Evolutionary conservation across 1,140 invertebrate species (phyloP), one percentile per base, ranked within the genome.

Genomic region (Caerostris extrusa): DNA sequence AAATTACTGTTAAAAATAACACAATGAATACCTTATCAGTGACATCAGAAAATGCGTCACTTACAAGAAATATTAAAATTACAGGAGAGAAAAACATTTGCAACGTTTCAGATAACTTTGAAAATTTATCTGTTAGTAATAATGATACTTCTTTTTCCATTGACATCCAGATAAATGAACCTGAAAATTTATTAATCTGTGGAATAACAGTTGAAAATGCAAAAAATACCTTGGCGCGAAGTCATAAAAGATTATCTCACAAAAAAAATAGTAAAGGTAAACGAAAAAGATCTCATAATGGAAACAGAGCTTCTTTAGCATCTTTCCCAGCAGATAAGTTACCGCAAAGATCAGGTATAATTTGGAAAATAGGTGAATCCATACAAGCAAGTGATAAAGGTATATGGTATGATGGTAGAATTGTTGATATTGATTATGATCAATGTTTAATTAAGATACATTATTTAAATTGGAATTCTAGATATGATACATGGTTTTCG

Each of bases 401-500:
- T 34, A 10, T 88, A 7, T 95, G 97, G 97, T 97, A 98, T 96
- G 96, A 97, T 12, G 98, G 98, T 12, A 97, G 97, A 96, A 97
- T 99, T 93, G 96, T 98, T 14, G 98, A 98, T 96, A 97, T 98
- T 6, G 98, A 99, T 99, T 93, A 57, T 34, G 10, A 19, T 0
- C 60, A 93, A 82, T 12, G 6, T 12, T 81, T 5, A 17, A 60
- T 93, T 7, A 93, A 93, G 67, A 97, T 99, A 95, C 98, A 98
- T 96, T 98, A 98, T 96, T 98, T 98, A 94, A 97, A 98, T 94
- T 97, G 97, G 97, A 97, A 97, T 90, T 97, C 97, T 93, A 97
- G 97, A 95, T 98, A 97, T 95, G 98, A 99, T 95, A 98, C 99
- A 96, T 99, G 98, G 98, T 98, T 99, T 95, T 97, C 97, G 67